A percentile compares a stretch with the other conserved stretches of the same genome.
Evolutionary conservation across 2,113 vertebrate genomes (phyloP).

Genomic region (Petrocephalus microphthalmus): DNA sequence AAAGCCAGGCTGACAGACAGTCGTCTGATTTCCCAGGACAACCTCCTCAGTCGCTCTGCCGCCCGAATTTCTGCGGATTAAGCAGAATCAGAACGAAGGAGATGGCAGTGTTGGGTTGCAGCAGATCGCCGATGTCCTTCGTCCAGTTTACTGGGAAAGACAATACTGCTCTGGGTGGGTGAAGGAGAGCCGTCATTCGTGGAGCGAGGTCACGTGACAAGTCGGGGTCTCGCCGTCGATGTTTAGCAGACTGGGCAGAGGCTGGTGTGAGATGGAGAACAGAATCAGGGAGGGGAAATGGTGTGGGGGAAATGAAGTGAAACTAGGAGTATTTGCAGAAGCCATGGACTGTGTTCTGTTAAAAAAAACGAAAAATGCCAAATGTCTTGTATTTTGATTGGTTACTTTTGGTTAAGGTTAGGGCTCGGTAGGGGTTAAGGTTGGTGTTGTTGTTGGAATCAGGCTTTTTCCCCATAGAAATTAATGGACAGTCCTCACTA

Average conservation of each 20-base stretch:
- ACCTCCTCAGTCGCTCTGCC: background rate
- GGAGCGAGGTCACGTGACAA: background rate
- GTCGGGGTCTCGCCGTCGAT: background rate
- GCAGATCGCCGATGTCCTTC: background rate
- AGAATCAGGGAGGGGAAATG: background rate
- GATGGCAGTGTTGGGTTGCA: background rate
- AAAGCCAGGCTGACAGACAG: background rate
- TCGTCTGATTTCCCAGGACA: background rate
- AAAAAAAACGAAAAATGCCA: no score
- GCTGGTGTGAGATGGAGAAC: background rate
- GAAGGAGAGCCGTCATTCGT: background rate
- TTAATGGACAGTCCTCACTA: no score
- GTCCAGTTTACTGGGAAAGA: background rate
- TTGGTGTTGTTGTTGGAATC: no score
- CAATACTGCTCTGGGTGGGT: background rate
- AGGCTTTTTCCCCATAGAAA: no score
- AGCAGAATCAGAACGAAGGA: background rate
- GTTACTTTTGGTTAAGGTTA: no score
- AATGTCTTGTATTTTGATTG: no score
- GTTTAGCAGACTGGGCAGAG: background rate
- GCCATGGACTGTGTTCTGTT: background rate
- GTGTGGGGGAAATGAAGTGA: background rate
- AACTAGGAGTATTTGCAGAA: background rate
- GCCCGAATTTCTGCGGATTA: background rate
- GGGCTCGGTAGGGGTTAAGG: no score